phyloP scores from a whole-genome alignment of 2,888 invertebrate genomes.

The Agriotes lineatus region DNA sequence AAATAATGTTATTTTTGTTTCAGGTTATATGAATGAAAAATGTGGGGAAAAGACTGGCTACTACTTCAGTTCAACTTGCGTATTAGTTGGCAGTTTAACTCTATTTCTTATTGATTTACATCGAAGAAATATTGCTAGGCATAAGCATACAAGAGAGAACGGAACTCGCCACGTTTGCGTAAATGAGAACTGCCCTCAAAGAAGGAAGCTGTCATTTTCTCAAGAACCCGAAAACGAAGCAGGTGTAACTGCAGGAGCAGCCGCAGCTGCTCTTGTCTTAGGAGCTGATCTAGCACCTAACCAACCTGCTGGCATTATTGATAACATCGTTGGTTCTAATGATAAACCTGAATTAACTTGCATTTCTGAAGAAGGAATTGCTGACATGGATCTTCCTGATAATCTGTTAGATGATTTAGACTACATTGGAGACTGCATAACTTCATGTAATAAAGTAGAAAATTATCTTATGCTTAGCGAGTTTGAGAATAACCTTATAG shows the following conservation, averaged over 20 bases:
- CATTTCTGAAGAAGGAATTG: slow-evolving; percentile 87
- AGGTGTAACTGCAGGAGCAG: slow-evolving; percentile 65
- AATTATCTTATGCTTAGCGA: slow-evolving; percentile 89
- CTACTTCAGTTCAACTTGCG: slow-evolving; percentile 86
- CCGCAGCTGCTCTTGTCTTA: slow-evolving; percentile 70
- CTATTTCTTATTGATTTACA: slow-evolving; percentile 87
- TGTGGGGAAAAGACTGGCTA: slow-evolving; percentile 85
- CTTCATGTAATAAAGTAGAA: slow-evolving; percentile 88
- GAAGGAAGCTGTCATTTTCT: slow-evolving; percentile 70
- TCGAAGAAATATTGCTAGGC: slow-evolving; percentile 76
- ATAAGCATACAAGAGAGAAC: slow-evolving; percentile 76
- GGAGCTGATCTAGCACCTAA: slow-evolving; percentile 68
- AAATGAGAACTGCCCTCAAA: slow-evolving; percentile 70
- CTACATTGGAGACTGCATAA: slow-evolving; percentile 86
- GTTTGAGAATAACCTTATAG: slow-evolving; percentile 86
- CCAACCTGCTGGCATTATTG: slow-evolving; percentile 66
- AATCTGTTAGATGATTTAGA: slow-evolving; percentile 83
- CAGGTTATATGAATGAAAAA: slow-evolving; percentile 84
- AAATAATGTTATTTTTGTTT: slow-evolving; percentile 51
- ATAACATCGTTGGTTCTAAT: slow-evolving; percentile 65
- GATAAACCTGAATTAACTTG: slow-evolving; percentile 84
- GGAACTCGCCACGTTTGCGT: slow-evolving; percentile 71
- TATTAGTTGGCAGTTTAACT: slow-evolving; percentile 80
- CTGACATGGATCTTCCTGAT: slow-evolving; percentile 86
- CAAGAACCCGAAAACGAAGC: slow-evolving; percentile 72